Evolutionary conservation across 2,113 vertebrate species (phyloP).

Genomic region (Phainopepla nitens): DNA sequence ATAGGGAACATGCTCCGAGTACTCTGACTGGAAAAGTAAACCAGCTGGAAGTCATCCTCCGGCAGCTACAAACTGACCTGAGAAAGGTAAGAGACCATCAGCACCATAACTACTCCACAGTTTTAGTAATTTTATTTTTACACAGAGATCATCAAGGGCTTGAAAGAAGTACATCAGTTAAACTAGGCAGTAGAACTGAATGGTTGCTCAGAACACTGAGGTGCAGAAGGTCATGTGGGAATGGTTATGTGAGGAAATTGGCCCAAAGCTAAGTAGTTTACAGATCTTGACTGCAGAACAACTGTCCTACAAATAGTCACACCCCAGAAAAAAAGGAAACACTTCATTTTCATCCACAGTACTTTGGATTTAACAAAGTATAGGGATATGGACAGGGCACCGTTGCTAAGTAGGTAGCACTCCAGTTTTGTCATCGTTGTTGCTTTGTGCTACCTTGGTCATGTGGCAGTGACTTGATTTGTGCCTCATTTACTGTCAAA

Average conservation of each 20-base stretch:
- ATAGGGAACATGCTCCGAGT: conserved; percentile 76
- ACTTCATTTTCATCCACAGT: background rate
- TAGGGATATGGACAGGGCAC: background rate
- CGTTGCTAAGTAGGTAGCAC: background rate
- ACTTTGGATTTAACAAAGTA: background rate
- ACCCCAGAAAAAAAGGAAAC: background rate
- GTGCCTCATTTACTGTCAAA: background rate
- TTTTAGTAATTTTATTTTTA: background rate
- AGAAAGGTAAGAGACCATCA: conserved; percentile 77
- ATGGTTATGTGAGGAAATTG: background rate
- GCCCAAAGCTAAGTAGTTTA: background rate
- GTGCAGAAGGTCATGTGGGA: background rate
- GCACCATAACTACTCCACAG: background rate
- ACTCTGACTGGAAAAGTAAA: conserved; percentile 96
- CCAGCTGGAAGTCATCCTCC: conserved; percentile 92
- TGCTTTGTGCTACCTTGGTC: background rate
- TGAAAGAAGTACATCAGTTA: background rate
- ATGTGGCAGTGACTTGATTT: background rate
- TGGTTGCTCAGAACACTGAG: background rate
- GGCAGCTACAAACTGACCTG: conserved; percentile 92
- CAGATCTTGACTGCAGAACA: background rate
- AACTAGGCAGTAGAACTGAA: background rate
- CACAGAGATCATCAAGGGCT: background rate
- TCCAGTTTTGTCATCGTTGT: background rate
- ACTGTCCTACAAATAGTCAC: background rate